Conservation (phyloP, 2,113 vertebrate species). For the Oryzias melastigma region DNA sequence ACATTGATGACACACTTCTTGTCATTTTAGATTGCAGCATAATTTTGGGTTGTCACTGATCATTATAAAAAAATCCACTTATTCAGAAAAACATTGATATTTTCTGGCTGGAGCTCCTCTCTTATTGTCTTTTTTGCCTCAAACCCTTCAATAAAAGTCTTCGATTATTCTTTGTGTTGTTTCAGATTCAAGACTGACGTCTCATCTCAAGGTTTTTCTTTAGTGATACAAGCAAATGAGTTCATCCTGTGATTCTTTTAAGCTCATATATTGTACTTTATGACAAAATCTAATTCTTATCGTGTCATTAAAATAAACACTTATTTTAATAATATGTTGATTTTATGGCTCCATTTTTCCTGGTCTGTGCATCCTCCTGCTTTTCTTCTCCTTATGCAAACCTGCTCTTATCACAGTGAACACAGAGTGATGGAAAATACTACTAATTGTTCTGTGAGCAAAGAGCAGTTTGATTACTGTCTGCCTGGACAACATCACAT, state of each 20-base stretch:
- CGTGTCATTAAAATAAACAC: no score
- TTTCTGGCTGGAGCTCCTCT: not conserved
- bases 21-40: conserved; percentile 9
- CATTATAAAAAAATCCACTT: conserved; percentile 27
- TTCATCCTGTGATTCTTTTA: no score
- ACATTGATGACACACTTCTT: conserved; percentile 11
- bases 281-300: no score
- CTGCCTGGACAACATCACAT: conserved; percentile 15
- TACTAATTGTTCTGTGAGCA: not conserved
- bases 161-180: conserved; percentile 3
- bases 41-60: conserved; percentile 15
- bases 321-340: no score
- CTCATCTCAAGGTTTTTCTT: conserved; percentile 44
- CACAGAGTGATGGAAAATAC: not conserved
- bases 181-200: conserved; percentile 31
- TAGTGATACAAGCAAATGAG: not conserved
- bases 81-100: conserved; percentile 1
- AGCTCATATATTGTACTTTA: no score
- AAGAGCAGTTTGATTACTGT: conserved; percentile 2
- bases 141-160: not conserved
- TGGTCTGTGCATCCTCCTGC: conserved; percentile 22
- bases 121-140: not conserved
- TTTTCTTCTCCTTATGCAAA: conserved; percentile 29
- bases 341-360: not conserved
- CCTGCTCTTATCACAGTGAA: conserved; percentile 9